A percentile compares a stretch with the other conserved stretches of the same genome.
These are phyloP conservation scores for Mesopsocus fuscifrons DNA, from an alignment of 2,888 invertebrate species.

Conservation along the genomic window DNA sequence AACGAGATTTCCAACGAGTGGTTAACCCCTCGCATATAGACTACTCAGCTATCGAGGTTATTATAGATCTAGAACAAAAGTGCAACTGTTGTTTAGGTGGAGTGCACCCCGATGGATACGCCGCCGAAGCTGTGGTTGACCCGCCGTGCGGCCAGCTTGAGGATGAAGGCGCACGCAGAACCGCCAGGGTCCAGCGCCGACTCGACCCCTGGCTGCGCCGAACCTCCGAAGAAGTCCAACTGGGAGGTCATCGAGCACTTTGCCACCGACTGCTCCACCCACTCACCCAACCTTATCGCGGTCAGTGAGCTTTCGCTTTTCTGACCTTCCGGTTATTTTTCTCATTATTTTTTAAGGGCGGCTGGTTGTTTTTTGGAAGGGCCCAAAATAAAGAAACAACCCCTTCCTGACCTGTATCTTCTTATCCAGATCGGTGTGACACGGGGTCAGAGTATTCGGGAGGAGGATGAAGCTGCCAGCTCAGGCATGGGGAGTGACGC, in stretches of 20 bases:
- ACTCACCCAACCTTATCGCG: conserved; percentile 40
- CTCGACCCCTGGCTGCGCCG: conserved; percentile 29
- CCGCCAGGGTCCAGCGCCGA: conserved; percentile 24
- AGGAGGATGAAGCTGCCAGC: conserved; percentile 18
- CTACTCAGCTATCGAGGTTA: too few species aligned
- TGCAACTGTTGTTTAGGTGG: too few species aligned
- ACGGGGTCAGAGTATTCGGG: conserved; percentile 17
- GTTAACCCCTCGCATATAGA: too few species aligned
- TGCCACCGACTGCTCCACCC: conserved; percentile 35
- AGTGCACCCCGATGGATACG: background rate
- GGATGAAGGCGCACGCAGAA: conserved; percentile 14
- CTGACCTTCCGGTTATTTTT: too few species aligned
- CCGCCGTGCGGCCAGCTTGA: conserved; percentile 21
- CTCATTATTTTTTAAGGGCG: too few species aligned
- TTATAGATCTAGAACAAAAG: too few species aligned
- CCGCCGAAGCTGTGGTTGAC: conserved; percentile 2
- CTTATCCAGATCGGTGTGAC: conserved; percentile 9
- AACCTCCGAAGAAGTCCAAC: conserved; percentile 51
- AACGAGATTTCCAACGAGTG: too few species aligned
- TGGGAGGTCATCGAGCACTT: conserved; percentile 86
- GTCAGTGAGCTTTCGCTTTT: conserved; percentile 29
- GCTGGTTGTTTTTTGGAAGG: too few species aligned
- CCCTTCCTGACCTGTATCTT: too few species aligned
- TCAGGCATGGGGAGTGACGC: conserved; percentile 8
- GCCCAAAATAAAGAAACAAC: too few species aligned